Evolutionary conservation across 2,113 vertebrate species (phyloP), one percentile per base, ranked within the genome.

Genomic region (Cynocephalus volans): DNA sequence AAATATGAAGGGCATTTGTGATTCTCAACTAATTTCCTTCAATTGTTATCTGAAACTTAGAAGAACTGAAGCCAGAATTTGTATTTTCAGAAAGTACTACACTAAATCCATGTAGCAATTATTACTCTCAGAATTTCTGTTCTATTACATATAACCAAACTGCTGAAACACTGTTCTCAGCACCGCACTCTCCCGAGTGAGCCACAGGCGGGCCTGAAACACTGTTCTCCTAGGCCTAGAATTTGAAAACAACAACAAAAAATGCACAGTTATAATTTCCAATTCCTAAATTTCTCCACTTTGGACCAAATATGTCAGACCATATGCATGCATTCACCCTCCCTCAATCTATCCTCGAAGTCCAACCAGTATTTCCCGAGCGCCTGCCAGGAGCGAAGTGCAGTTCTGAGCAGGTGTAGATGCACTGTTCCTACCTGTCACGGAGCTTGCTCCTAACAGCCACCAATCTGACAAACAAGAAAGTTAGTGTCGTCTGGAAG

Each of bases 71-170:
- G 17, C 67, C 65, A 56, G 60, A 88, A 64, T 24, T 19, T 73
- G 0, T 88, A 50, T 69, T 82, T 93, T 87, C 19, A 89, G 21
- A 58, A 93, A 91, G 36, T 19, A 93, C 64, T 14, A 82, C 11
- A 65, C 48, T 45, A 54, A 84, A 81, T 69, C 36, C 28, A 41
- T 24, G n/a, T 7, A 88, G 31, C 52, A 82, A 93, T 50, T 52
- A 64, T 50, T 72, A 76, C 77, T 80, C 72, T 56, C 50, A 94
- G 56, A 95, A 88, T 79, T 75, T 41, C 41, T 93, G 28, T 80
- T 84, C 76, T 41, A 90, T 6, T 45, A 50, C 8, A 64, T 21
- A 76, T 60, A 92, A 31, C 65, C 8, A 73, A 97, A 67, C 17
- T 48, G 24, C 48, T 76, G 72, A 36, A 81, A 80, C 26, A 45